A percentile compares a stretch with the other conserved stretches of the same genome.
phyloP scores from a whole-genome alignment of 2,113 vertebrate genomes.

The Ammodytes dubius region DNA sequence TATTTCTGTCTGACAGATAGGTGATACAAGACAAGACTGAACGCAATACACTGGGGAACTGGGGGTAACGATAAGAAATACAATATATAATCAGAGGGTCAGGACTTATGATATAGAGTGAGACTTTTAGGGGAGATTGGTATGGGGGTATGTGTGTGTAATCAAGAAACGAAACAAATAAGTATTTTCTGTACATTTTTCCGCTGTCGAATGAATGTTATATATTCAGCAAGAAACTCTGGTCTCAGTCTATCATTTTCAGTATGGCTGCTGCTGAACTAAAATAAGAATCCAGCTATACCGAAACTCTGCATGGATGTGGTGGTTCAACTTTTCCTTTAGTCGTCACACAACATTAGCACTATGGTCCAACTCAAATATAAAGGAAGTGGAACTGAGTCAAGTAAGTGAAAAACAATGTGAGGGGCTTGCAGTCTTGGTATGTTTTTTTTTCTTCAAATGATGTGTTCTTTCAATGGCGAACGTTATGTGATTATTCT shows the following conservation, averaged over 20 bases:
- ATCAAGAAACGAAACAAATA: too few species aligned
- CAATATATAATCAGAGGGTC: too few species aligned
- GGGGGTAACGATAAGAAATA: too few species aligned
- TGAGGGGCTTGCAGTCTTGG: background rate
- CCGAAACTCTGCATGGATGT: slow-evolving; percentile 28
- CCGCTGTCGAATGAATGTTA: background rate
- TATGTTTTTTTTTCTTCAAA: background rate
- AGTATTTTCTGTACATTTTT: slow-evolving; percentile 4
- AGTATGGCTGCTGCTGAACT: slow-evolving; percentile 10
- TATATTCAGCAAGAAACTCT: slow-evolving; percentile 29
- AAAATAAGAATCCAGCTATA: slow-evolving; percentile 18
- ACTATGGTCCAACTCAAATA: slow-evolving; percentile 18
- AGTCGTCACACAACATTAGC: slow-evolving; percentile 27
- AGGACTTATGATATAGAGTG: too few species aligned
- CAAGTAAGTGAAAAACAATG: background rate
- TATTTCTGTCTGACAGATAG: slow-evolving; percentile 34
- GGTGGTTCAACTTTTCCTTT: slow-evolving; percentile 19
- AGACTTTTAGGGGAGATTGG: too few species aligned
- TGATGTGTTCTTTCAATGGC: too few species aligned
- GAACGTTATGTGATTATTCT: too few species aligned
- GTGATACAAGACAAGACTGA: too few species aligned
- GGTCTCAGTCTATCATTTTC: slow-evolving; percentile 29
- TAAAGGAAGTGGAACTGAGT: background rate
- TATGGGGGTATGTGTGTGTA: too few species aligned
- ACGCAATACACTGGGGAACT: too few species aligned